Evolutionary conservation across 53 echinoderm and acorn worm genomes (phyloP), one percentile per base, ranked within the genome.

Genomic region (Echinometra lucunter): DNA sequence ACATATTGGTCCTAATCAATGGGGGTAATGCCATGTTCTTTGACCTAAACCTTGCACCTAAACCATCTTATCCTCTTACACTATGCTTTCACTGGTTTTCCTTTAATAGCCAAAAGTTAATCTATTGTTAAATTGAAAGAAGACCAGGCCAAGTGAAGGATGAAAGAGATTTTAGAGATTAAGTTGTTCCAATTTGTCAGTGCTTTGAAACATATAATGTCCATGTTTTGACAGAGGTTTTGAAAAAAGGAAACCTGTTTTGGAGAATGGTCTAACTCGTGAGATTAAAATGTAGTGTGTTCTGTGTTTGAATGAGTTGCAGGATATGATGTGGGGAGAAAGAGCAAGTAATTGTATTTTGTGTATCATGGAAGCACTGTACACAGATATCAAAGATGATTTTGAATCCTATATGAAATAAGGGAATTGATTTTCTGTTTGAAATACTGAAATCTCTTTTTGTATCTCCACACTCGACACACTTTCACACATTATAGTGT

Each of bases 1-100:
- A 85, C 85, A 85, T 85, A 30, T 85, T 85, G 85, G n/a, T 12
- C n/a, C 45, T 53, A n/a, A 85, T 85, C 85, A 85, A 85, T 85
- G 19, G 45, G 49, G 28, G 53, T 81, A 81, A 44, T 4, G 12
- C 27, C 45, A 53, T 49, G 11, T 85, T 53, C 53, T 85, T 85
- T 85, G 47, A 85, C 85, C 49, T 27, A 28, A 1, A 74, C 28
- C 74, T 74, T 37, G 3, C 10, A 74, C 37, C 34, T 34, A 82
- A 49, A 85, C 49, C 28, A 30, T 47, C 85, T 85, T 15, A 85
- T 47, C 85, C 85, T 44, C 53, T 82, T 82, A 82, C 45, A 4
- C 82, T 12, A 3, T 37, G 12, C 85, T 85, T 85, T 85, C 53
- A 85, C 85, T 85, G 2, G 1, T 28, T 74, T 7, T 16, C 18